Base-by-base conservation (phyloP, 2,113 vertebrate species). In the Paedocypris sp. region DNA sequence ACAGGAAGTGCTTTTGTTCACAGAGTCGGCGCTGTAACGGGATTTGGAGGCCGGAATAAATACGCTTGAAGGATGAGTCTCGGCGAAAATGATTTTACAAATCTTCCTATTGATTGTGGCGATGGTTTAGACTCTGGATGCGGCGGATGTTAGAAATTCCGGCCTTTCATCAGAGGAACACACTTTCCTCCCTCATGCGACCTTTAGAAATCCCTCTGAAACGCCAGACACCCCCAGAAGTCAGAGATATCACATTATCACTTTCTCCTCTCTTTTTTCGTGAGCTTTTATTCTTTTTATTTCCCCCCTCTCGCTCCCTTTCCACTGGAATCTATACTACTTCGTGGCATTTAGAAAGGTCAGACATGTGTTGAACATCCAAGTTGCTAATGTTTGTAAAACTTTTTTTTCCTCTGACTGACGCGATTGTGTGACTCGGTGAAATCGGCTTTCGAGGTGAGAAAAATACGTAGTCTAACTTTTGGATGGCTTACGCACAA, bases 281-380 rank as follows among this genome's bases (percentile, higher is more conserved):
- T 66, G 15, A 35, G 43, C 48, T 53, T 68, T 59, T 59, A 62
- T 67, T 61, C 43, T 29, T 65, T 58, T 50, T n/a, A n/a, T n/a
- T n/a, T n/a, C n/a, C n/a, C 28, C 38, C 15, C 31, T 41, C 58
- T 66, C 45, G n/a, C n/a, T n/a, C 57, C 39, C 57, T 57, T 66
- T 39, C 32, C 56, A 47, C 60, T 48, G 54, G 62, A 66, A 71
- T 73, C 68, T 57, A 60, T 66, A 75, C 62, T 57, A 66, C 66
- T 69, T 63, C 60, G 36, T 75, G 71, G 56, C 74, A 75, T 75
- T 75, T 75, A 56, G 63, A 75, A 75, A 75, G 71, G 74, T 71
- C 66, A 71, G 66, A 71, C 74, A 71, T 68, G 56, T 73, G 68
- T 75, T 75, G 71, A 73, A 71, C 68, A 71, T 71, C 68, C 35